Evolutionary conservation across 2,888 invertebrate species (phyloP).

Genomic region (Lobophora halterata): DNA sequence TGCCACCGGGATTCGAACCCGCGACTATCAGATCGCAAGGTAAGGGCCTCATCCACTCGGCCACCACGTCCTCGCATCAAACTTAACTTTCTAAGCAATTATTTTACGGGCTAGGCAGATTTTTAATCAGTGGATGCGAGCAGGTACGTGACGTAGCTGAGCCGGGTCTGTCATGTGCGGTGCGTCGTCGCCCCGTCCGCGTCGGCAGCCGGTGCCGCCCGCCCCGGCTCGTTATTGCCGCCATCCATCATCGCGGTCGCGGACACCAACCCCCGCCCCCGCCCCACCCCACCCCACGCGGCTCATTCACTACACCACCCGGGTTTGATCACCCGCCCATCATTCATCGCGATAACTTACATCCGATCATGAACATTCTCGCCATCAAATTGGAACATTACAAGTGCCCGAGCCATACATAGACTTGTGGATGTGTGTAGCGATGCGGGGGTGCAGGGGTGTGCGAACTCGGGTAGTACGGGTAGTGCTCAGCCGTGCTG

Average conservation of each 20-base stretch:
- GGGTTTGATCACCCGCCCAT: conserved; percentile 13
- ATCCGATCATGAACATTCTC: conserved; percentile 22
- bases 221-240: conserved; percentile 55
- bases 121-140: not conserved
- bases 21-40: no score
- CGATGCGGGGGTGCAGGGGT: no score
- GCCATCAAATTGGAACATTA: conserved; percentile 1
- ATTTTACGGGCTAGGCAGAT: not conserved
- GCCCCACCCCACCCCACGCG: conserved; percentile 3
- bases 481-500: no score
- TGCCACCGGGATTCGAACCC: no score
- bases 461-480: no score
- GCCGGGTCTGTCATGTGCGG: no score
- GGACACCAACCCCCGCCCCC: conserved; percentile 30
- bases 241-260: conserved; percentile 65
- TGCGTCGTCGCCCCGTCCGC: conserved; percentile 2
- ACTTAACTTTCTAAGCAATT: not conserved
- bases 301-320: no score
- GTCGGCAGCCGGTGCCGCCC: conserved; percentile 1
- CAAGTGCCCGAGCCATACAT: not conserved
- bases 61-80: no score
- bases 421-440: conserved; percentile 1
- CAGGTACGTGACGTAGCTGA: not conserved
- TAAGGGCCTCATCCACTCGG: no score
- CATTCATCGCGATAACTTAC: conserved; percentile 29